Conservation (phyloP, 64 coral and sea anemone species). For the Montipora foliosa region DNA sequence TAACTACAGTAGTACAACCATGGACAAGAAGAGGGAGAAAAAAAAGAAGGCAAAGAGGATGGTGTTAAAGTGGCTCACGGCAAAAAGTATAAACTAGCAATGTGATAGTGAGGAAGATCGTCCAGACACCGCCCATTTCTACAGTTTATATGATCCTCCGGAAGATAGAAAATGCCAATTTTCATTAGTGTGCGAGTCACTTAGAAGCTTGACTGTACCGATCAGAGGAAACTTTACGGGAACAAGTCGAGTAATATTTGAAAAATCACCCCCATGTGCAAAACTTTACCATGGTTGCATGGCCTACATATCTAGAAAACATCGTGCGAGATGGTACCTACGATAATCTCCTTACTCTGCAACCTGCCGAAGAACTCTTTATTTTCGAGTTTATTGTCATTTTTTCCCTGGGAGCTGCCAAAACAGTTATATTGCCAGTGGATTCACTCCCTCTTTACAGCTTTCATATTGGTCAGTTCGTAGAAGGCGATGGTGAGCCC, state of each 20-base stretch:
- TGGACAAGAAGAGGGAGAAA: no score
- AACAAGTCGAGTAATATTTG: not conserved
- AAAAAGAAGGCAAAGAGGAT: no score
- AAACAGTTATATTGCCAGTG: not conserved
- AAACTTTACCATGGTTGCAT: not conserved
- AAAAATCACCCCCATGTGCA: not conserved
- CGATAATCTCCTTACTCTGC: not conserved
- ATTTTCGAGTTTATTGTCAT: not conserved
- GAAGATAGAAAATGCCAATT: no score
- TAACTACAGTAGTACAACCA: no score
- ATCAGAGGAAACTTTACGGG: not conserved
- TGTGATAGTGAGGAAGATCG: no score
- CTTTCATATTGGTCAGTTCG: no score
- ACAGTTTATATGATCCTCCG: no score
- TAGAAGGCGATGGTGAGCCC: no score
- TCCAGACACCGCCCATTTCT: no score
- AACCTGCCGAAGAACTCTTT: not conserved
- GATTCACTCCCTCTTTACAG: not conserved
- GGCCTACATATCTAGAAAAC: not conserved
- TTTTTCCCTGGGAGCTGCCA: slow-evolving; percentile 4
- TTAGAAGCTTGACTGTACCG: not conserved
- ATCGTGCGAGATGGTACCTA: not conserved
- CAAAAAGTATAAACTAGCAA: no score
- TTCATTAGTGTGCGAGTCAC: no score
- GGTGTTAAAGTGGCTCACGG: no score